Evolutionary conservation across 2,888 invertebrate species (phyloP), one percentile per base, ranked within the genome.

Genomic region (Acrocyrtus sp.): DNA sequence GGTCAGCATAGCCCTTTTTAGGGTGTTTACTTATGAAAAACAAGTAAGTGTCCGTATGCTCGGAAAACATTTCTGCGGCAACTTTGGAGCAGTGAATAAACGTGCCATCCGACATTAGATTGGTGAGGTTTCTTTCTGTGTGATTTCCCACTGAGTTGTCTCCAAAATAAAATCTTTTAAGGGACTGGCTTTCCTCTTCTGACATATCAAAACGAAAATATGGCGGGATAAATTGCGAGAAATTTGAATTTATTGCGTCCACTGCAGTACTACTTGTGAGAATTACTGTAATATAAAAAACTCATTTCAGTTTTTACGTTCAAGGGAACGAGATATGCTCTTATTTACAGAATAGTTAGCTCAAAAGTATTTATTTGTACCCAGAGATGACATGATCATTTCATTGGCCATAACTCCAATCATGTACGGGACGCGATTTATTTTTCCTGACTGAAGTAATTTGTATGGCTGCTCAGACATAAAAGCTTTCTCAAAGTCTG

Each of bases 81-180:
- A 70, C 69, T 54, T 75, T 75, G 12, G 65, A 58, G 0, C 56
- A 22, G 45, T 75, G 73, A 41, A 67, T 48, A 21, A 69, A 39
- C 0, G 29, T 22, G n/a, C 69, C 29, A 50, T 77, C 77, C 2
- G 67, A 57, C 12, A 74, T 2, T 22, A 77, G 54, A 48, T 75
- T 70, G 12, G 67, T 70, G 1, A 75, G 22, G 41, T 70, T 70
- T 3, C 66, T 27, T 22, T 56, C 58, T 0, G 75, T 75, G 6
- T 72, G 54, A 58, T 70, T 73, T 39, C 68, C 62, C 29, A 77
- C 70, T 3, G 6, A 2, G 2, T 73, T 58, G 17, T 77, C 60
- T 1, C 69, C 57, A 53, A 77, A 77, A 22, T 77, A 77, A 48
- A 77, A 77, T 0, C 26, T 39, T 51, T 68, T 73, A 2, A 72